These are phyloP conservation scores for Heterocephalus glaber DNA, from an alignment of 2,113 vertebrate species.

Conservation along the genomic window DNA sequence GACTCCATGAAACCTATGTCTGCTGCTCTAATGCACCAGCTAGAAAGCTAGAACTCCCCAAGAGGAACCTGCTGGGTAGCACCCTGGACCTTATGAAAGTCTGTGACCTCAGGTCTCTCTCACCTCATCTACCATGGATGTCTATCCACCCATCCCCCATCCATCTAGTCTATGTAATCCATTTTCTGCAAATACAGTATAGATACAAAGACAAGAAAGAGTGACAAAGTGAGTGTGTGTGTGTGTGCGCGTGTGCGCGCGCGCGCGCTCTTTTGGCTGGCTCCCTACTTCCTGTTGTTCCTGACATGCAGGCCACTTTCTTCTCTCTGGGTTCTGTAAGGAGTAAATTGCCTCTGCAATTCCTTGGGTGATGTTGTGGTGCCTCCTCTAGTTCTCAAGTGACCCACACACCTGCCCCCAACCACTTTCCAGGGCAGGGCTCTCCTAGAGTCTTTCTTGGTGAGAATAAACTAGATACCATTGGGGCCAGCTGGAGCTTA, in stretches of 20 bases:
- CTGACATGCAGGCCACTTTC: not conserved
- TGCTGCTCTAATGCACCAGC: not conserved
- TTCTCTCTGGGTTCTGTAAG: not conserved
- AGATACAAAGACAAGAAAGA: not conserved
- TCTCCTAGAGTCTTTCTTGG: not conserved
- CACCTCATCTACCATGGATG: not conserved
- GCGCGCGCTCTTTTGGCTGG: too few relatives aligned
- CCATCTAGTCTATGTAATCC: too few relatives aligned
- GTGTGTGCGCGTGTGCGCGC: not conserved
- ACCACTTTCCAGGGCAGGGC: too few relatives aligned
- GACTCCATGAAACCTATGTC: not conserved
- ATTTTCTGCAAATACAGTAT: too few relatives aligned
- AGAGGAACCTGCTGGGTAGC: too few relatives aligned
- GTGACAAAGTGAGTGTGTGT: too few relatives aligned
- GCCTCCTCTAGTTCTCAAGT: too few relatives aligned
- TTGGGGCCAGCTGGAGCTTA: not conserved
- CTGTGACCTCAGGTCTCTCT: not conserved
- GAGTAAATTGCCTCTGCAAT: not conserved
- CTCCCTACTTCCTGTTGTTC: not conserved
- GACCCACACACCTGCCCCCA: not conserved
- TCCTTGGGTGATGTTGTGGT: not conserved
- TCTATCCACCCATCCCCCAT: too few relatives aligned
- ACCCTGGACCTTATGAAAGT: not conserved
- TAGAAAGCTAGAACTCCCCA: too few relatives aligned
- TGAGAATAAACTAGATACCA: not conserved